phyloP scores from a whole-genome alignment of 2,888 invertebrate genomes.

The Sinohyriopsis cumingii region DNA sequence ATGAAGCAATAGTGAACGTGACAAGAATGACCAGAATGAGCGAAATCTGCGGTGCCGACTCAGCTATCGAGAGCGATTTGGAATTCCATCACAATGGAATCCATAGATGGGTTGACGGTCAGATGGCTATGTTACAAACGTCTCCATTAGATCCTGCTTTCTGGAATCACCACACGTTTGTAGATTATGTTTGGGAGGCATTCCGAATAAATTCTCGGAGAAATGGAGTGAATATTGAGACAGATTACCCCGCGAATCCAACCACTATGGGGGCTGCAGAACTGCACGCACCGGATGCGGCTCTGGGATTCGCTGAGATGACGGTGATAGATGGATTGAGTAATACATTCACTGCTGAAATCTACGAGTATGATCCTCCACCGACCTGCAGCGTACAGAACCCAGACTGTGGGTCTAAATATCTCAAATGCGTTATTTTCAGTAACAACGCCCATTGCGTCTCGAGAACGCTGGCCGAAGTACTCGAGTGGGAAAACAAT shows the following conservation, averaged over 20 bases:
- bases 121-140: conserved; percentile 49
- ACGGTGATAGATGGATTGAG: conserved; percentile 45
- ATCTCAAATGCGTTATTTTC: conserved; percentile 38
- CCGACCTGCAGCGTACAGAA: conserved; percentile 42
- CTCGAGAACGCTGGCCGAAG: conserved; percentile 31
- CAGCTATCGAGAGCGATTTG: conserved; percentile 34
- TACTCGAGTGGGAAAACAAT: conserved; percentile 25
- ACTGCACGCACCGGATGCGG: conserved; percentile 39
- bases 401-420: conserved; percentile 47
- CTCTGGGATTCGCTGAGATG: conserved; percentile 48
- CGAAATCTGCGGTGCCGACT: conserved; percentile 43
- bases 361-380: conserved; percentile 46
- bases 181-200: conserved; percentile 53
- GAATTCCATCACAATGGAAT: conserved; percentile 53
- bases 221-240: conserved; percentile 14
- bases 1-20: conserved; percentile 38
- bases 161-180: conserved; percentile 50
- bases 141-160: conserved; percentile 55
- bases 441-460: conserved; percentile 25
- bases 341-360: conserved; percentile 32
- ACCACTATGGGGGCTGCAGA: conserved; percentile 32
- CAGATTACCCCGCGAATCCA: conserved; percentile 37
- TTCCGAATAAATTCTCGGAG: conserved; percentile 43
- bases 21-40: conserved; percentile 21
- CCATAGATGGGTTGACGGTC: conserved; percentile 53